Evolutionary conservation across 2,888 invertebrate genomes (phyloP).

Genomic region (Gandaritis pyraliata): DNA sequence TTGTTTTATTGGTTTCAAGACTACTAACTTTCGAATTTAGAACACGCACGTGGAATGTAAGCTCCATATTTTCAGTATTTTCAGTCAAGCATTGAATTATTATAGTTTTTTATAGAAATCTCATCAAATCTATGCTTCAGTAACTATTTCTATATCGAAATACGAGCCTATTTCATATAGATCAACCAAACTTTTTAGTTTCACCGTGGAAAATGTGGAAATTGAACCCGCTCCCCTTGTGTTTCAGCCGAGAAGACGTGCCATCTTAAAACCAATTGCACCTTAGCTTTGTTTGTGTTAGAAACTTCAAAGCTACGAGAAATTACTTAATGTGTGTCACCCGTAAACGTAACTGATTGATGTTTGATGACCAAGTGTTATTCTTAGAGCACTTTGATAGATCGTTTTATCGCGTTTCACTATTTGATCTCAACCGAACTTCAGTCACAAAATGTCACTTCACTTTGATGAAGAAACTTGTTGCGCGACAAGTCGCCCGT

Average conservation of each 20-base stretch:
- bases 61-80: too few species aligned
- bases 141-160: too few species aligned
- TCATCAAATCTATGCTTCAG: too few species aligned
- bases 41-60: too few species aligned
- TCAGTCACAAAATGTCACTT: neutral
- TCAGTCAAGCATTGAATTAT: too few species aligned
- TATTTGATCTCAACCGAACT: neutral
- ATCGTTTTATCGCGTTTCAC: neutral
- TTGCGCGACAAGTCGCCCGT: slow-evolving; percentile 19
- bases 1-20: neutral
- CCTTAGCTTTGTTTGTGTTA: neutral
- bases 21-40: neutral
- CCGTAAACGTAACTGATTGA: slow-evolving; percentile 3
- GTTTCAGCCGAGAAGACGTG: too few species aligned
- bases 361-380: slow-evolving; percentile 1
- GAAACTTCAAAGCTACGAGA: slow-evolving; percentile 2
- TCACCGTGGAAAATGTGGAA: too few species aligned
- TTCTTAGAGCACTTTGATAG: slow-evolving; percentile 7
- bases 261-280: neutral
- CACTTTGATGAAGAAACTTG: neutral
- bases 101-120: too few species aligned
- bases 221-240: too few species aligned
- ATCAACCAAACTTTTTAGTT: too few species aligned
- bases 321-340: neutral
- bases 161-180: too few species aligned